phyloP scores from a whole-genome alignment of 2,113 vertebrate genomes.

The Bagarius yarrelli region DNA sequence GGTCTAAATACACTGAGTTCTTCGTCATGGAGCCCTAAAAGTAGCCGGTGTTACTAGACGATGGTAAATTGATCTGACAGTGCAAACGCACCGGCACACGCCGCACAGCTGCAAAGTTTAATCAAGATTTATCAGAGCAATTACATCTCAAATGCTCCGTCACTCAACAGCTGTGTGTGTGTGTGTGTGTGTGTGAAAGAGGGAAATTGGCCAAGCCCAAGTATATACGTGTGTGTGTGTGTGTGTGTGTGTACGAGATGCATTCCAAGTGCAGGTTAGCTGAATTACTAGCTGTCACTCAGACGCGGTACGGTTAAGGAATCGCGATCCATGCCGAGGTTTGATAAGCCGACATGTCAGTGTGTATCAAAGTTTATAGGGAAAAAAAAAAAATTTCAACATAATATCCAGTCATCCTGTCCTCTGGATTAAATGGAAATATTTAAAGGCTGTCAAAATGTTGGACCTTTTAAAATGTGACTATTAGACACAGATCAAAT shows the following conservation, averaged over 20 bases:
- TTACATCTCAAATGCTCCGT: slow-evolving; percentile 50
- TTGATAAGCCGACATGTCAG: slow-evolving; percentile 25
- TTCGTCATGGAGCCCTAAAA: neutral
- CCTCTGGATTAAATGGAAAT: neutral
- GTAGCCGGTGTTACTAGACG: slow-evolving; percentile 20
- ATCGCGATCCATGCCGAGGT: neutral
- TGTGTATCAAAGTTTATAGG: neutral
- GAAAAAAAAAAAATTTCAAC: neutral
- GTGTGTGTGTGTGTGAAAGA: slow-evolving; percentile 22
- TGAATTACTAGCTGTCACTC: slow-evolving; percentile 42
- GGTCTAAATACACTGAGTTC: neutral
- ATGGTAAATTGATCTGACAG: slow-evolving; percentile 54
- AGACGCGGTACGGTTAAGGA: neutral
- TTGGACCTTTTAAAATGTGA: neutral
- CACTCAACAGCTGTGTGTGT: slow-evolving; percentile 48
- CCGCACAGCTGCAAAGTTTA: slow-evolving; percentile 51
- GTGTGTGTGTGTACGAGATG: neutral
- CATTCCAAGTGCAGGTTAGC: slow-evolving; percentile 22
- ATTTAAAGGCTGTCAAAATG: neutral
- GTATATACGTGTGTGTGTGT: slow-evolving; percentile 10
- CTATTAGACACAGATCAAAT: no score
- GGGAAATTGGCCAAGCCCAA: slow-evolving; percentile 16
- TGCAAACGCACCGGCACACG: slow-evolving; percentile 37
- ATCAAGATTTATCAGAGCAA: slow-evolving; percentile 58
- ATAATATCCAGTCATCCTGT: neutral